Base-by-base conservation (phyloP, 1,140 invertebrate species). In the Tetragonula clypearis region DNA sequence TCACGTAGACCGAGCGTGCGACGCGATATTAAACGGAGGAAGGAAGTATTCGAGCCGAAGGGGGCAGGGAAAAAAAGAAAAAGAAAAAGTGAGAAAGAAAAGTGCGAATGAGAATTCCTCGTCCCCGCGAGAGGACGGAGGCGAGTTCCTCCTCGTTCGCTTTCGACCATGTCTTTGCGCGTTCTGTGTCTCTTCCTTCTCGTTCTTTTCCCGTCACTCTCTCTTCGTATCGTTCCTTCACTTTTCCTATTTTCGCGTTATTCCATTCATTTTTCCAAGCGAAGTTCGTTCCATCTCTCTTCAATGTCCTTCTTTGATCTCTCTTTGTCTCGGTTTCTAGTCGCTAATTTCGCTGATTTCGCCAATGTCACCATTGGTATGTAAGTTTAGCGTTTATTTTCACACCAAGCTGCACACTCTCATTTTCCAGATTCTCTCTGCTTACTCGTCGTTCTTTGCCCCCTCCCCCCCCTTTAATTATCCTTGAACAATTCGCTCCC, bases 21-120 rank as follows among this genome's bases (percentile, higher is more conserved):
- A 55, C 26, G 60, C 66, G 74, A 85, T 87, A 87, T 87, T 87
- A 87, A 87, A 81, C 62, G 79, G 41, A 60, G 66, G 84, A 87
- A 85, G 74, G 55, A 85, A 87, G 49, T 68, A 78, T 85, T 82
- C 26, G 68, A 85, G 83, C 41, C n/a, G 30, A 23, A 49, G 19
- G 56, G 1, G 73, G 79, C 65, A 23, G 1, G 66, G 79, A 65
- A 15, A 76, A 62, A 41, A 65, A 15, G 62, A 62, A 41, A 35
- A 23, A 41, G 58, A 23, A 17, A 55, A n/a, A 9, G 41, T 5
- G 35, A 85, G 73, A 30, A 30, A 30, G 30, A 30, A 30, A 78
- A 23, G 58, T 15, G 62, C 2, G 76, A 79, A 87, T 77, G 83
- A 85, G 49, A 87, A 87, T 87, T 87, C 73, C 72, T 81, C 56